phyloP scores from a whole-genome alignment of 2,113 vertebrate genomes.

The Lucifuga dentata region DNA sequence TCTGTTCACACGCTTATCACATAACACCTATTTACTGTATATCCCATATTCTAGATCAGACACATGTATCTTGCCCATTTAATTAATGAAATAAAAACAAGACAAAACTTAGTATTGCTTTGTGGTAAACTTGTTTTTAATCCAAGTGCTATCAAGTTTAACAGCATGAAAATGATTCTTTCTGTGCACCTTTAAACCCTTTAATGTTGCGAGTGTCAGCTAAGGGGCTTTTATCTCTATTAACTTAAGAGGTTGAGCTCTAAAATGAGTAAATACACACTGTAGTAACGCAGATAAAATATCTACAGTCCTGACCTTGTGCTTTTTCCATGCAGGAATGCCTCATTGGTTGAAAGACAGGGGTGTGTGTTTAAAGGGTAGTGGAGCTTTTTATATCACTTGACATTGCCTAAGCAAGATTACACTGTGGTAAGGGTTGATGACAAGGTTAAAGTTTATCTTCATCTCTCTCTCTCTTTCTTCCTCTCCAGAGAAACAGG shows the following conservation, averaged over 20 bases:
- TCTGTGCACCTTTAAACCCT: background rate
- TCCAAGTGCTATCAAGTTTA: background rate
- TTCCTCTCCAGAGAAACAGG: too few relatives aligned
- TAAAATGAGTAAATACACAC: background rate
- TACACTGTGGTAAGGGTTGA: too few relatives aligned
- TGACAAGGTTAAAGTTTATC: too few relatives aligned
- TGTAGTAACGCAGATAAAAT: conserved; percentile 29
- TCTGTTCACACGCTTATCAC: conserved; percentile 20
- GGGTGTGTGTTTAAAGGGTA: conserved; percentile 25
- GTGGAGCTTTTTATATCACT: conserved; percentile 12
- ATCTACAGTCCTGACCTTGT: conserved; percentile 19
- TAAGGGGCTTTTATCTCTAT: conserved; percentile 20
- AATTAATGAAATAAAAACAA: conserved; percentile 1
- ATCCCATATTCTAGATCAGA: background rate
- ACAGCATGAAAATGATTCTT: too few relatives aligned
- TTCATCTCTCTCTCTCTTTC: too few relatives aligned
- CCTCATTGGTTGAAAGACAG: conserved; percentile 16
- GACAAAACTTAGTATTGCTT: background rate
- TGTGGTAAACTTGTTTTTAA: conserved; percentile 3
- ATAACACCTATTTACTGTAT: background rate
- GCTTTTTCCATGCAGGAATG: conserved; percentile 1
- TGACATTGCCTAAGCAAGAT: too few relatives aligned
- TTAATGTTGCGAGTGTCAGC: background rate
- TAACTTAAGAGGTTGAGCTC: conserved; percentile 7
- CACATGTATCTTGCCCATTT: background rate